Percentiles rank a stretch among this genome's conserved stretches.
Conservation (phyloP, 2,888 invertebrate species). For the Cephonodes hylas region DNA sequence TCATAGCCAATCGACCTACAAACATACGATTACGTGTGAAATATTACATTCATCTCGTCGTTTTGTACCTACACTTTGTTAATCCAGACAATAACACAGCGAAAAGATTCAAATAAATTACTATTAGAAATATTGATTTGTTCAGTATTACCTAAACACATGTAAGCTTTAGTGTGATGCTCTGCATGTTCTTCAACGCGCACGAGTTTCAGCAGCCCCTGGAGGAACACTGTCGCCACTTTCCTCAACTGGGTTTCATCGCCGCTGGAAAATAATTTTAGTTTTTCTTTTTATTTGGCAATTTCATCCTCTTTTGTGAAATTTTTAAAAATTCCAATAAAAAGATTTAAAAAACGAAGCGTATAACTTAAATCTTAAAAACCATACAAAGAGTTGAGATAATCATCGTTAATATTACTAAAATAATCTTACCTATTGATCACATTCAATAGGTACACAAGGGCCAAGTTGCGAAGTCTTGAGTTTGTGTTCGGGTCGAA, state of each 20-base stretch:
- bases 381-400: no score
- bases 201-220: conserved; percentile 87
- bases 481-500: conserved; percentile 92
- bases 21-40: neutral
- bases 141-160: conserved; percentile 83
- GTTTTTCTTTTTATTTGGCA: no score
- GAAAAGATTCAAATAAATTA: no score
- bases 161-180: conserved; percentile 86
- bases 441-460: conserved; percentile 91
- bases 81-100: no score
- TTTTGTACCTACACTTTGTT: no score
- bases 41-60: no score
- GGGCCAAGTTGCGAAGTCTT: conserved; percentile 89
- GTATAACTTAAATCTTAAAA: no score
- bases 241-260: conserved; percentile 82
- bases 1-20: conserved; percentile 66
- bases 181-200: conserved; percentile 82
- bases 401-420: no score
- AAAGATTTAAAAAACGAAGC: no score
- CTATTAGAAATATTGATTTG: no score
- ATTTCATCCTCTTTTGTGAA: no score
- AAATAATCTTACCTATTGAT: conserved; percentile 89
- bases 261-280: conserved; percentile 67
- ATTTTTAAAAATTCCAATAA: no score
- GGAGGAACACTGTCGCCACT: conserved; percentile 86